Evolutionary conservation across 2,797 vertebrate genomes (phyloP), one percentile per base, ranked within the genome.

Genomic region (Tarsius wallacei): DNA sequence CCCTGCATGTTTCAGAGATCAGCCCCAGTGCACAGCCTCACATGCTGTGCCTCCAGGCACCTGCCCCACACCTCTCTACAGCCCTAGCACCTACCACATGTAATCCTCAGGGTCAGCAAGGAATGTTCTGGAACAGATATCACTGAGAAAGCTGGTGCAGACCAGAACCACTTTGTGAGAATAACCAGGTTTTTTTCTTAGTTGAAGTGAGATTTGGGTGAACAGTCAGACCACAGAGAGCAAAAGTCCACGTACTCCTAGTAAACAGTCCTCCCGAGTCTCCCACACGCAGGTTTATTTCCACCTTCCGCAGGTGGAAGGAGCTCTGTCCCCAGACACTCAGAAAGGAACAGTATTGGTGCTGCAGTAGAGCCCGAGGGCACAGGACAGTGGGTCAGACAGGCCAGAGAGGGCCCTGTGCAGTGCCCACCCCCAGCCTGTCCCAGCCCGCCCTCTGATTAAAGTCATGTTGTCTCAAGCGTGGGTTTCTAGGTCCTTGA

Each of bases 401-500:
- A 13, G 82, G 51, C 68, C 36, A 77, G 88, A 95, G 90, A 96
- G 53, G 74, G 24, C 77, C 42, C 51, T 55, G 24, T 0, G 15
- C 51, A 86, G 87, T 4, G 24, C 53, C 64, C 36, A 0, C 64
- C 36, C 36, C 88, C 66, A 84, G 68, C 74, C 80, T 53, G 14
- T 55, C 78, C 74, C 7, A 7, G 74, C 76, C 90, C 74, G 0
- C 64, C 95, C 70, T 97, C 97, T 82, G 93, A 86, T 97, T 94
- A 97, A 96, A 97, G 97, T 97, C 94, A 0, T 76, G 28, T 97
- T 97, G 97, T 97, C 93, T 98, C 97, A 91, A 95, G 97, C 61
- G 36, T 96, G 93, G 96, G 77, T 97, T 96, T 98, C 97, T 96
- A 97, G 97, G 98, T 98, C 96, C 97, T 88, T 83, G 90, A 81